A percentile compares a stretch with the other conserved stretches of the same genome.
phyloP scores from a whole-genome alignment of 2,113 vertebrate genomes.

The Nansenia antarctica region DNA sequence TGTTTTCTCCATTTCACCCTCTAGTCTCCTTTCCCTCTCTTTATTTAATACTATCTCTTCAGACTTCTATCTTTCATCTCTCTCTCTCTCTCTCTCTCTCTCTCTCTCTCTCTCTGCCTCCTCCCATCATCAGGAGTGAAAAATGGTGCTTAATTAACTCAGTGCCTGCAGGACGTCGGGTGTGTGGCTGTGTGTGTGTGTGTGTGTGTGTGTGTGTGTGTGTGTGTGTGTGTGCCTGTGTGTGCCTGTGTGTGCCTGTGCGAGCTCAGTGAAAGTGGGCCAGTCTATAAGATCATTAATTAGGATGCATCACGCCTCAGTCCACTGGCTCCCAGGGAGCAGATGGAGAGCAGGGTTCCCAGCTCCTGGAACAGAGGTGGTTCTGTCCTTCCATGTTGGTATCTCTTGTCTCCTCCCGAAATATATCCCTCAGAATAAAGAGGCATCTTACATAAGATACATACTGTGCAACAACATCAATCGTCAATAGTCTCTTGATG shows the following conservation, averaged over 20 bases:
- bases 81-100: constrained; percentile 12
- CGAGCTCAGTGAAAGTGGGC: constrained; percentile 64
- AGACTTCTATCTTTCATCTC: background rate
- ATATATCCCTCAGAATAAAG: background rate
- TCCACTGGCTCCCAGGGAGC: constrained; percentile 64
- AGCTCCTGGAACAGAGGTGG: constrained; percentile 45
- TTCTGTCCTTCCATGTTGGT: constrained; percentile 42
- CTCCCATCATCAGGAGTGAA: constrained; percentile 58
- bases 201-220: constrained; percentile 16
- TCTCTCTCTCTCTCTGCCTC: constrained; percentile 36
- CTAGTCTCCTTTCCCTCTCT: background rate
- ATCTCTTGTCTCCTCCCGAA: background rate
- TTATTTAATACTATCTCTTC: background rate
- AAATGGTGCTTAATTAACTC: constrained; percentile 69
- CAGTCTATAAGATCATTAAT: constrained; percentile 76
- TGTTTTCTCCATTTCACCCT: background rate
- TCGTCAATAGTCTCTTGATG: too few species aligned
- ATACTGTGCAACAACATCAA: too few species aligned
- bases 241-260: constrained; percentile 36
- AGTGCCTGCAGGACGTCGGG: constrained; percentile 64
- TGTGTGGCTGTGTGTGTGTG: constrained; percentile 11
- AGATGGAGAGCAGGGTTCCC: constrained; percentile 67
- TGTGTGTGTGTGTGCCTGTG: constrained; percentile 39
- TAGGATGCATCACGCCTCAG: constrained; percentile 71
- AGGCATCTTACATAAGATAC: too few species aligned